Conservation (phyloP, 2,888 invertebrate genomes). For the Esperia sulphurella region DNA sequence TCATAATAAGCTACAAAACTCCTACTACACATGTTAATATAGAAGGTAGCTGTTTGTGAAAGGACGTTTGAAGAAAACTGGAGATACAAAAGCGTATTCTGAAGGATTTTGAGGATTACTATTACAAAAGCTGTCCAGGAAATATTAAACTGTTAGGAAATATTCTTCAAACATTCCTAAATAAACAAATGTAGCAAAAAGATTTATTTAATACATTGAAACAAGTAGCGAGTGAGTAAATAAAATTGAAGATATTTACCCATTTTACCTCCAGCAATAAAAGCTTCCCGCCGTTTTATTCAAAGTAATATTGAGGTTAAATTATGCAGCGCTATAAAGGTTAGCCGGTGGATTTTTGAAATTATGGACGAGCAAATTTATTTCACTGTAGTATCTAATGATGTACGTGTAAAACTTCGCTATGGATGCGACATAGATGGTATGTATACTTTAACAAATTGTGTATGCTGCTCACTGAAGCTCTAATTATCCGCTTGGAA, state of each 20-base stretch:
- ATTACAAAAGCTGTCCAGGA: conserved; percentile 24
- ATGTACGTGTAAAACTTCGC: conserved; percentile 37
- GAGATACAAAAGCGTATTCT: conserved; percentile 9
- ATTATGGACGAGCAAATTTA: conserved; percentile 42
- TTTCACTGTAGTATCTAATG: conserved; percentile 45
- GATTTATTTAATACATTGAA: conserved; percentile 2
- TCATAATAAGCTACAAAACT: too few species aligned
- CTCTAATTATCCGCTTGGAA: too few species aligned
- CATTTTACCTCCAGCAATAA: conserved; percentile 28
- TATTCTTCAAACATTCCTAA: conserved; percentile 5
- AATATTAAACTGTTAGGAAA: conserved; percentile 22
- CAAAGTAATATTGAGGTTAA: conserved; percentile 38
- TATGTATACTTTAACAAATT: too few species aligned
- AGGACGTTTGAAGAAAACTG: not conserved
- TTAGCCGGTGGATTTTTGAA: conserved; percentile 43
- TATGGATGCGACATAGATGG: conserved; percentile 13
- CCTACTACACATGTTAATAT: not conserved
- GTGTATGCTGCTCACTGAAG: too few species aligned
- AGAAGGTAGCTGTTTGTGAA: conserved; percentile 6
- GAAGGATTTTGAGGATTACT: conserved; percentile 26
- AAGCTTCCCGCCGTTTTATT: conserved; percentile 34
- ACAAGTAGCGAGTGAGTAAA: conserved; percentile 9
- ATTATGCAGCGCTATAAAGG: conserved; percentile 41
- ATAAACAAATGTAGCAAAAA: conserved; percentile 8
- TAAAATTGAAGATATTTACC: conserved; percentile 19